Evolutionary conservation across 1,140 invertebrate species (phyloP).

Genomic region (Cryptotermes secundus): DNA sequence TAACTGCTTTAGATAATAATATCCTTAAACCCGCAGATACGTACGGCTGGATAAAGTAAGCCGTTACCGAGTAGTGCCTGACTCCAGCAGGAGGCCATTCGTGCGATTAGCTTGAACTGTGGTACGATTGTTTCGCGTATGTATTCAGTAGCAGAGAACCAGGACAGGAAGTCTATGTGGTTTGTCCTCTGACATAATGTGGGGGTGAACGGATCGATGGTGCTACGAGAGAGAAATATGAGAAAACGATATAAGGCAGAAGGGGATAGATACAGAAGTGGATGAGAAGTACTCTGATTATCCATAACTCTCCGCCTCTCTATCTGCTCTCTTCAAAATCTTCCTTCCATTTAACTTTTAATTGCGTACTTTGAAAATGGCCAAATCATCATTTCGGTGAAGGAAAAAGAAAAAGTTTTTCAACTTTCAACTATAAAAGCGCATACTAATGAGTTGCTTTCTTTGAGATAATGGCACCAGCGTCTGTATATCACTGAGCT

Average conservation of each 20-base stretch:
- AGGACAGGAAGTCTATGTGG: background rate
- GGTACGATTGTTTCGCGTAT: background rate
- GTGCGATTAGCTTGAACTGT: no score
- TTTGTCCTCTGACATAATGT: background rate
- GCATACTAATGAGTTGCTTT: conserved; percentile 34
- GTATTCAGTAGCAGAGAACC: background rate
- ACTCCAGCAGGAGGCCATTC: no score
- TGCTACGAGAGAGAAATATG: background rate
- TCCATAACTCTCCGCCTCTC: background rate
- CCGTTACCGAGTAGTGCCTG: no score
- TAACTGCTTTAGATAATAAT: no score
- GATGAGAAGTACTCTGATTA: conserved; percentile 19
- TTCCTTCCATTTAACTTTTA: conserved; percentile 35
- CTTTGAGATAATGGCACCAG: conserved; percentile 34
- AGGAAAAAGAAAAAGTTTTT: conserved; percentile 33
- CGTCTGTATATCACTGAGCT: background rate
- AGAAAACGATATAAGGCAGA: background rate
- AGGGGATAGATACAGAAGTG: background rate
- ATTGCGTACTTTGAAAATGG: conserved; percentile 35
- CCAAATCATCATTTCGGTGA: conserved; percentile 35
- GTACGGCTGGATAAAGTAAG: no score
- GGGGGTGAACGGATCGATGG: background rate
- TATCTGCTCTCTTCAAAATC: conserved; percentile 23
- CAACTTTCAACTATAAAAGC: conserved; percentile 29
- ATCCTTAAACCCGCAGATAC: no score